phyloP scores from a whole-genome alignment of 2,888 invertebrate genomes.

The Platycnemis pennipes region DNA sequence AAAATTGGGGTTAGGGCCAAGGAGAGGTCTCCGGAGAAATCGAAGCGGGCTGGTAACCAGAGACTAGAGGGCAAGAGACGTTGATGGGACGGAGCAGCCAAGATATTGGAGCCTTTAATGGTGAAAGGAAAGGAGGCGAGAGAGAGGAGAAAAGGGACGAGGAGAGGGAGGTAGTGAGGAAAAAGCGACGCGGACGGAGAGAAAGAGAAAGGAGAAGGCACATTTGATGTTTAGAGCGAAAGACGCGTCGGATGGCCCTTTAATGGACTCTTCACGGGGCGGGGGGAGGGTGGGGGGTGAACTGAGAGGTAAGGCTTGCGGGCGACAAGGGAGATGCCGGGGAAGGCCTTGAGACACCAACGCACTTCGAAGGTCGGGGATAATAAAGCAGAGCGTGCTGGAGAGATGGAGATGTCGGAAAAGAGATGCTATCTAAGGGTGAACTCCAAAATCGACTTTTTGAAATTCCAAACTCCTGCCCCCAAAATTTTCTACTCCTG shows the following conservation, averaged over 20 bases:
- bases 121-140: not conserved
- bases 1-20: not conserved
- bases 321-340: not conserved
- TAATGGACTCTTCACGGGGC: not conserved
- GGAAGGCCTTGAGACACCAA: not conserved
- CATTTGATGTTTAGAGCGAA: not conserved
- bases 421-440: no score
- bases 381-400: not conserved
- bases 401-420: no score
- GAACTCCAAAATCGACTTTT: no score
- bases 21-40: not conserved
- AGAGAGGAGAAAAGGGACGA: not conserved
- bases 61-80: not conserved
- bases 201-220: not conserved
- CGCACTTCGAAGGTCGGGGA: not conserved
- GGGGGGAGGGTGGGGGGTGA: not conserved
- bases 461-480: no score
- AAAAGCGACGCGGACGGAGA: not conserved
- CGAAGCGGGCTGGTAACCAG: not conserved
- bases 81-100: not conserved
- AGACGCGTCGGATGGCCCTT: slow-evolving; percentile 10
- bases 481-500: no score
- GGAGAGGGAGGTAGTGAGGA: not conserved
- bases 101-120: slow-evolving; percentile 11
- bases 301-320: not conserved